Evolutionary conservation across 2,113 vertebrate species (phyloP).

Genomic region (Emydocephalus ijimae): DNA sequence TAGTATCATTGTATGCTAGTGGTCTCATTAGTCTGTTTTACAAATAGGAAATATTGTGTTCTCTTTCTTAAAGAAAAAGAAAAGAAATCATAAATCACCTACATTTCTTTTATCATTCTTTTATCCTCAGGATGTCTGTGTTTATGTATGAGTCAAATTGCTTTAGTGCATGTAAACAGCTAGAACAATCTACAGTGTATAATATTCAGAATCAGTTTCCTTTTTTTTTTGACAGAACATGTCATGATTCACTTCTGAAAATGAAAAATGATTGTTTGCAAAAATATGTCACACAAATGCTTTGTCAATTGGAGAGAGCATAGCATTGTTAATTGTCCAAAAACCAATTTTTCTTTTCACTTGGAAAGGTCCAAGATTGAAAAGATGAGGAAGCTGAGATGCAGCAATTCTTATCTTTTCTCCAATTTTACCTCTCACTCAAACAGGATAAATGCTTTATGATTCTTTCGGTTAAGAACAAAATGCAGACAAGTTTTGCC

Average conservation of each 20-base stretch:
- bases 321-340: neutral
- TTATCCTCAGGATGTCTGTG: neutral
- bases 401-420: neutral
- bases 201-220: neutral
- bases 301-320: neutral
- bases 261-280: constrained; percentile 8
- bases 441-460: neutral
- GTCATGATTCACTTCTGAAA: neutral
- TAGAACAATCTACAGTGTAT: neutral
- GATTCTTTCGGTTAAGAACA: neutral
- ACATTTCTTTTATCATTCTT: neutral
- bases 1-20: neutral
- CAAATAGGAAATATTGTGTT: neutral
- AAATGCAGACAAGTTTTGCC: neutral
- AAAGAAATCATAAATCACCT: neutral
- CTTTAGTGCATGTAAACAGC: neutral
- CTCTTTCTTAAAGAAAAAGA: neutral
- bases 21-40: neutral
- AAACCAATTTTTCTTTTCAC: neutral
- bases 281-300: neutral
- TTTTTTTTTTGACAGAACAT: neutral
- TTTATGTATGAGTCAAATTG: neutral
- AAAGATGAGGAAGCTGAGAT: neutral
- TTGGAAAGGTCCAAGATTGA: neutral
- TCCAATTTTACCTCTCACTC: neutral